A percentile compares a stretch with the other conserved stretches of the same genome.
Evolutionary conservation across 2,888 invertebrate genomes (phyloP).

Genomic region (Lepetodrilus schrolli): DNA sequence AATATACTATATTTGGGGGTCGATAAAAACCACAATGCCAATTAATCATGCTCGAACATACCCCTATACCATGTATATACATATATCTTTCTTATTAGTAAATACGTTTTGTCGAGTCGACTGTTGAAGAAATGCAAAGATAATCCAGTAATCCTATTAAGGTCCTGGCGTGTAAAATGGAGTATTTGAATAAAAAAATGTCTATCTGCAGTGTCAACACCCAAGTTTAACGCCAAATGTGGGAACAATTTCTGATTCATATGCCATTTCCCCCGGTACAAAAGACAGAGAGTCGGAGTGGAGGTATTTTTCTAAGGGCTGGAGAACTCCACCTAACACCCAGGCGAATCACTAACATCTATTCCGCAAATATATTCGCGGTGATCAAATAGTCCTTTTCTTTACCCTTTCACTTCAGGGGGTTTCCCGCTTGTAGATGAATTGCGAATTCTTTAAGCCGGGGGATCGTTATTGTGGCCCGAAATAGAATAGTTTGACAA

Average conservation of each 20-base stretch:
- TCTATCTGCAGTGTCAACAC: slow-evolving; percentile 5
- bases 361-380: slow-evolving; percentile 20
- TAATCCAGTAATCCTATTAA: slow-evolving; percentile 5
- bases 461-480: slow-evolving; percentile 8
- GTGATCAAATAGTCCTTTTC: slow-evolving; percentile 16
- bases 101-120: too few species aligned
- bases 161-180: neutral
- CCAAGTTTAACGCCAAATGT: neutral
- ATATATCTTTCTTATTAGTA: too few species aligned
- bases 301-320: neutral
- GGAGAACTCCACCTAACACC: neutral
- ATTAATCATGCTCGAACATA: too few species aligned
- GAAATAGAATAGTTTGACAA: slow-evolving; percentile 13
- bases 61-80: too few species aligned
- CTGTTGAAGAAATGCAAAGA: neutral
- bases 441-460: slow-evolving; percentile 16
- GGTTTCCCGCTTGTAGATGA: slow-evolving; percentile 14
- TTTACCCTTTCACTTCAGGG: slow-evolving; percentile 8
- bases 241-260: slow-evolving; percentile 15
- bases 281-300: neutral
- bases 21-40: too few species aligned
- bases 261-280: neutral
- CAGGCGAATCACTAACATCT: slow-evolving; percentile 15
- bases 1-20: too few species aligned
- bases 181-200: neutral